Conservation (phyloP, 2,797 vertebrate species). For the Margarornis squamiger region DNA sequence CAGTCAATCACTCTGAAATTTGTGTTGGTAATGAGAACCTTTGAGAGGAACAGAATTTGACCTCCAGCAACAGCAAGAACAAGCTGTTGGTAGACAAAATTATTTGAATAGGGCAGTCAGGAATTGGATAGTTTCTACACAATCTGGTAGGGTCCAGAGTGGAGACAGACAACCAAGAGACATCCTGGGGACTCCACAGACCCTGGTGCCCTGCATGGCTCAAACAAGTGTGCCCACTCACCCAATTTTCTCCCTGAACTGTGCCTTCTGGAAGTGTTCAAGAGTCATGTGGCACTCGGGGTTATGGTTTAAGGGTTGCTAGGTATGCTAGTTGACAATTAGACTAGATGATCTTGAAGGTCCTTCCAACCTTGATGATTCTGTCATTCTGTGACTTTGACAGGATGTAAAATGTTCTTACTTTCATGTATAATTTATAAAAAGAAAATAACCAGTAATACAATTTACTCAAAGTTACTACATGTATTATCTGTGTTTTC, state of each 20-base stretch:
- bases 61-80: background rate
- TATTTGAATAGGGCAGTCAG: background rate
- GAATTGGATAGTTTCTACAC: background rate
- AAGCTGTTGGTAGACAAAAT: background rate
- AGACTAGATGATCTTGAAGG: background rate
- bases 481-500: no score
- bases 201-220: background rate
- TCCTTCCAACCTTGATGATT: background rate
- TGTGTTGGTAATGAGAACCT: background rate
- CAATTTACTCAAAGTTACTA: background rate
- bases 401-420: background rate
- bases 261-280: background rate
- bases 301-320: no score
- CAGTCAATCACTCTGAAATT: background rate
- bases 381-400: background rate
- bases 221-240: background rate
- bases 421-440: background rate
- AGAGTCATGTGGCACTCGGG: no score
- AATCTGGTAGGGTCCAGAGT: background rate
- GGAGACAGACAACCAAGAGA: background rate
- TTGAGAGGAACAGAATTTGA: background rate
- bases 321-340: background rate
- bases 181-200: no score
- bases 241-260: background rate
- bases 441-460: background rate